These are phyloP conservation scores for Nezara viridula DNA, from an alignment of 2,888 invertebrate species.

Conservation along the genomic window DNA sequence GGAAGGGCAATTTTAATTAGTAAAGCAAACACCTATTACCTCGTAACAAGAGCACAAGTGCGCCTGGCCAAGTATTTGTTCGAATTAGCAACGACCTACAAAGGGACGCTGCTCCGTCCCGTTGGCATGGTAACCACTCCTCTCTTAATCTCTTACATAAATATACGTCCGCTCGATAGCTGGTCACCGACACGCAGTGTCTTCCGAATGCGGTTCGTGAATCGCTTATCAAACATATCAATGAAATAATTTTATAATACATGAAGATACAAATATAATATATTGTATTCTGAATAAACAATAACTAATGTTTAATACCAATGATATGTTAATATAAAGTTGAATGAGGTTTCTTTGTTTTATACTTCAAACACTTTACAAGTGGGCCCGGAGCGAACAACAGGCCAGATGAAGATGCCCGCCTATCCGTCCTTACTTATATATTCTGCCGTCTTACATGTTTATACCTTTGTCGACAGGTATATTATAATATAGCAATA, in stretches of 20 bases:
- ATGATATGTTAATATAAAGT: too few species aligned
- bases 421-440: too few species aligned
- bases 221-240: neutral
- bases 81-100: constrained; percentile 5
- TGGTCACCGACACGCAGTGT: neutral
- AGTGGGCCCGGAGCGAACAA: too few species aligned
- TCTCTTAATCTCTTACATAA: constrained; percentile 46
- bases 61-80: neutral
- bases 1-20: neutral
- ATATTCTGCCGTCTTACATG: too few species aligned
- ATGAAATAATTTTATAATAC: neutral
- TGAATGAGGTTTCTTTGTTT: too few species aligned
- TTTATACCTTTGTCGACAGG: too few species aligned
- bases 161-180: constrained; percentile 43
- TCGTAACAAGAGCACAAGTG: neutral
- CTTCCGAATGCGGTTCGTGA: neutral
- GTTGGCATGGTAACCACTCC: constrained; percentile 29
- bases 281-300: neutral
- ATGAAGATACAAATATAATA: too few species aligned
- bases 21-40: neutral
- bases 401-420: too few species aligned
- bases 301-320: neutral
- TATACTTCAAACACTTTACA: too few species aligned
- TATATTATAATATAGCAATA: too few species aligned
- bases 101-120: neutral